Conservation (phyloP, 2,888 invertebrate species). For the Therioaphis trifolii region DNA sequence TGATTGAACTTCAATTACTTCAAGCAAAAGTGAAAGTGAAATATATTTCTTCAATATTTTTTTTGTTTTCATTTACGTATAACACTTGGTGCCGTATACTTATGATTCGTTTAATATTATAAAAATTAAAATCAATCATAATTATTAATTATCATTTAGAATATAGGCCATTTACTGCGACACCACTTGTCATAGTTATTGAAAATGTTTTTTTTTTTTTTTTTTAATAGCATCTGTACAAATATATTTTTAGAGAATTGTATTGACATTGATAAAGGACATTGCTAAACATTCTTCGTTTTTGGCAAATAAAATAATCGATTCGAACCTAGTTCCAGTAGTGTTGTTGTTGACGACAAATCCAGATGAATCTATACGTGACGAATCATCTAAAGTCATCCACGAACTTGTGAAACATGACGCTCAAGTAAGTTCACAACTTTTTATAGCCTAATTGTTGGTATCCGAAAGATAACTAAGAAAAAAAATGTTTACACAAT, state of each 20-base stretch:
- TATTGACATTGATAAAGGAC: conserved; percentile 75
- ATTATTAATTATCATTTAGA: too few species aligned
- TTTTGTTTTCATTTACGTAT: too few species aligned
- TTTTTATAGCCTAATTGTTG: too few species aligned
- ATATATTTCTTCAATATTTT: too few species aligned
- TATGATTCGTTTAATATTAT: not conserved
- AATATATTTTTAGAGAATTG: conserved; percentile 75
- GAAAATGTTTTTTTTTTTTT: not conserved
- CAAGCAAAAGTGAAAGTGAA: not conserved
- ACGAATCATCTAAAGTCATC: conserved; percentile 79
- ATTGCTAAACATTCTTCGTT: too few species aligned
- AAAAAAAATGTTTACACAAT: too few species aligned
- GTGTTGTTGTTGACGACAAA: conserved; percentile 80
- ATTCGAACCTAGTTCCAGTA: conserved; percentile 81
- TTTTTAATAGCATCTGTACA: not conserved
- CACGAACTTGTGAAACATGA: conserved; percentile 85
- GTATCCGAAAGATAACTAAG: too few species aligned
- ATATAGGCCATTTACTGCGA: too few species aligned
- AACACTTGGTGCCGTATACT: too few species aligned
- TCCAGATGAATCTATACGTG: conserved; percentile 77
- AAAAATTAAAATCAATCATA: not conserved
- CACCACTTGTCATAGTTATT: too few species aligned
- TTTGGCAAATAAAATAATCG: conserved; percentile 81
- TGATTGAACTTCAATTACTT: not conserved
- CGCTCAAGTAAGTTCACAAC: conserved; percentile 73